phyloP scores from a whole-genome alignment of 1,140 invertebrate genomes.

The Probaryconus sp. region DNA sequence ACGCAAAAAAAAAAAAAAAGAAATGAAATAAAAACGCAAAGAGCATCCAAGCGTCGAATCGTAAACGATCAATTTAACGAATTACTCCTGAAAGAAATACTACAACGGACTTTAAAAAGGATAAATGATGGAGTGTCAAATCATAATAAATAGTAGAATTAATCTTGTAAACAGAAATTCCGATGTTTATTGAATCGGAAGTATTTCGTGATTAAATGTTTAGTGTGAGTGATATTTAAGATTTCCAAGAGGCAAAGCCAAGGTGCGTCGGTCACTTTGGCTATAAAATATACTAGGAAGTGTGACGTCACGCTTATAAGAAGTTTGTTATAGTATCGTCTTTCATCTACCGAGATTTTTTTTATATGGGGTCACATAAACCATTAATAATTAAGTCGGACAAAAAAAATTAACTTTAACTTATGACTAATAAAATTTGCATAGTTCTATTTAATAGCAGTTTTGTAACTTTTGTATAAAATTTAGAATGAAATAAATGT shows the following conservation, averaged over 20 bases:
- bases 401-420: slow-evolving; percentile 17
- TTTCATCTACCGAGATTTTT: slow-evolving; percentile 29
- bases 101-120: slow-evolving; percentile 23
- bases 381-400: too few relatives aligned
- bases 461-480: too few relatives aligned
- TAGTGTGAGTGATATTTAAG: slow-evolving; percentile 4
- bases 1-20: slow-evolving; percentile 6
- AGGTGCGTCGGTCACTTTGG: slow-evolving; percentile 9
- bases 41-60: slow-evolving; percentile 11
- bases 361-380: slow-evolving; percentile 3
- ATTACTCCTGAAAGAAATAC: slow-evolving; percentile 20
- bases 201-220: slow-evolving; percentile 49
- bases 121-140: slow-evolving; percentile 57
- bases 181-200: slow-evolving; percentile 51
- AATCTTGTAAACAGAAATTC: slow-evolving; percentile 43
- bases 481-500: slow-evolving; percentile 32
- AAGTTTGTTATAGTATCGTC: slow-evolving; percentile 1
- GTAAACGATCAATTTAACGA: slow-evolving; percentile 39
- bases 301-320: slow-evolving; percentile 32
- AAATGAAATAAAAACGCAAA: too few relatives aligned
- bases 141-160: slow-evolving; percentile 54
- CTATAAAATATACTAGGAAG: slow-evolving; percentile 5
- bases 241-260: slow-evolving; percentile 1
- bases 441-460: slow-evolving; percentile 13
- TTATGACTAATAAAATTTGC: slow-evolving; percentile 43